These are phyloP conservation scores for Melikaiella ostensackeni DNA, from an alignment of 2,888 invertebrate species.

Conservation along the genomic window DNA sequence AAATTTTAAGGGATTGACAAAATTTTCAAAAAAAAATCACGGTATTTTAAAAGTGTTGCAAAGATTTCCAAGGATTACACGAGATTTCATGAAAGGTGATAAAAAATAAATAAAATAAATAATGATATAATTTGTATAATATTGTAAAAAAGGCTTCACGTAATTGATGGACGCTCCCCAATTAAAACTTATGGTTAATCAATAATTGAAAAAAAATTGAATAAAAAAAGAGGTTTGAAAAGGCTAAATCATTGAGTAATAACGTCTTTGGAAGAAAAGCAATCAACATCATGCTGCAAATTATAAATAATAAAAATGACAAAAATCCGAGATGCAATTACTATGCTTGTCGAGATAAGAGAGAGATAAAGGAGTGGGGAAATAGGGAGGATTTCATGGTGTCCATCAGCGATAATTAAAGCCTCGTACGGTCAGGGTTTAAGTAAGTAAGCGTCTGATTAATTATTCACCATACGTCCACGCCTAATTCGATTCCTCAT, in stretches of 20 bases:
- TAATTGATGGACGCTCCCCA: no score
- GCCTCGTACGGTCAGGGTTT: constrained; percentile 58
- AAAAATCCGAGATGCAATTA: neutral
- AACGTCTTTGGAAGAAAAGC: neutral
- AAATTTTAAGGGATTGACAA: no score
- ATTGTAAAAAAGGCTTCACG: no score
- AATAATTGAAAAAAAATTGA: neutral
- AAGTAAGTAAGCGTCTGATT: constrained; percentile 67
- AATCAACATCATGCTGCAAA: neutral
- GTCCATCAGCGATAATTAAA: constrained; percentile 50
- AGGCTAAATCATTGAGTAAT: neutral
- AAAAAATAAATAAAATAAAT: no score
- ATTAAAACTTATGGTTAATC: neutral
- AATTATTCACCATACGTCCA: constrained; percentile 76
- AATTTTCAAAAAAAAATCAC: no score
- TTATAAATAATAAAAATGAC: neutral
- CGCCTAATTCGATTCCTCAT: constrained; percentile 69
- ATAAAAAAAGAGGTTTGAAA: neutral
- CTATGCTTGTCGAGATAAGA: constrained; percentile 3
- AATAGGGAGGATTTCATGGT: neutral
- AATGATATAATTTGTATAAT: no score
- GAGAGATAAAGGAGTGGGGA: neutral
- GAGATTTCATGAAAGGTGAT: no score
- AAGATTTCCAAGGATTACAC: no score
- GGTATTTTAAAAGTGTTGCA: no score